These are phyloP conservation scores for Apteryx mantelli DNA, from an alignment of 2,113 vertebrate species.

Conservation along the genomic window DNA sequence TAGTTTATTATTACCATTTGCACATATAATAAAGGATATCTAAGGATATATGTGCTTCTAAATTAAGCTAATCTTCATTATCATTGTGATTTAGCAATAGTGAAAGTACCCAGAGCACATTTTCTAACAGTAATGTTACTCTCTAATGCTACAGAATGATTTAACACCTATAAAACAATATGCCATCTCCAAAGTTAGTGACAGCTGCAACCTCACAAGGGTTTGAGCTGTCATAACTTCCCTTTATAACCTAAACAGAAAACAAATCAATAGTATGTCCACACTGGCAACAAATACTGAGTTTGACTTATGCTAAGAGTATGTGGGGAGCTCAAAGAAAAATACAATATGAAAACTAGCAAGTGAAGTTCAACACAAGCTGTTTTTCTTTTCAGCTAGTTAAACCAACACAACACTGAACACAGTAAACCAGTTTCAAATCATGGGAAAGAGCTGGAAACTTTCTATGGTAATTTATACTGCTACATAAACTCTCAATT, in stretches of 20 bases:
- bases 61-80: neutral
- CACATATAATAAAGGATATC: neutral
- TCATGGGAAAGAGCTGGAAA: neutral
- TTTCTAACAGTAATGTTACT: neutral
- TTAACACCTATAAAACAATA: neutral
- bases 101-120: neutral
- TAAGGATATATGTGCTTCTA: neutral
- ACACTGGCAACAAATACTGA: neutral
- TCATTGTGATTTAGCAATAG: neutral
- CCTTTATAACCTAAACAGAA: neutral
- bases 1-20: neutral
- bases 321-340: fast-evolving
- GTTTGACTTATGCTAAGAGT: neutral
- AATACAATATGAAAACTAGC: neutral
- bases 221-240: neutral
- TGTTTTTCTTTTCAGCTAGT: neutral
- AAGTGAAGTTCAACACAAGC: neutral
- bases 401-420: neutral
- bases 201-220: neutral
- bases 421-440: neutral
- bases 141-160: neutral
- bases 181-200: neutral
- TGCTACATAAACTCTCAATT: neutral
- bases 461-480: neutral
- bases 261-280: neutral